Evolutionary conservation across 1,140 invertebrate species (phyloP).

Genomic region (Lordiphosa collinella): DNA sequence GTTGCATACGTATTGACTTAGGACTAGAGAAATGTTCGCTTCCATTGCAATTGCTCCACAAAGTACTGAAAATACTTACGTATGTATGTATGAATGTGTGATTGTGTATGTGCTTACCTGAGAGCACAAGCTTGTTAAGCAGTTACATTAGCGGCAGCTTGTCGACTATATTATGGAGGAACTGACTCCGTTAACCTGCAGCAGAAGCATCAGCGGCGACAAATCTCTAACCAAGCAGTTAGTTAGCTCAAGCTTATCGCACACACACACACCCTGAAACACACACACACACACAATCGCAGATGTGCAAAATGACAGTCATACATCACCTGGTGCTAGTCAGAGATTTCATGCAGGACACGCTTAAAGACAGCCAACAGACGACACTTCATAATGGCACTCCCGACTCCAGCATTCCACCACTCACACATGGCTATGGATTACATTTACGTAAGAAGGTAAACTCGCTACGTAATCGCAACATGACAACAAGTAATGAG

Average conservation of each 20-base stretch:
- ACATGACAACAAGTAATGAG: conserved; percentile 67
- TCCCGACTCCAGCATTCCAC: no score
- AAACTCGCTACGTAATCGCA: conserved; percentile 58
- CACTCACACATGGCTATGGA: conserved; percentile 36
- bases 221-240: conserved; percentile 50
- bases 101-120: no score
- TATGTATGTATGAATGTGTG: no score
- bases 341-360: conserved; percentile 1
- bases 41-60: conserved; percentile 21
- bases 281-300: conserved; percentile 26
- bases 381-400: conserved; percentile 62
- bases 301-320: conserved; percentile 48
- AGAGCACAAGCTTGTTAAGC: conserved; percentile 19
- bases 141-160: conserved; percentile 28
- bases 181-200: conserved; percentile 34
- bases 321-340: conserved; percentile 32
- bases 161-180: conserved; percentile 21
- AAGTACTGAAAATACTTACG: background rate
- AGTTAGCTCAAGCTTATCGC: conserved; percentile 41
- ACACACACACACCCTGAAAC: conserved; percentile 8
- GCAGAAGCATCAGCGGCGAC: conserved; percentile 24
- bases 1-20: conserved; percentile 21
- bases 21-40: conserved; percentile 12
- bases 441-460: conserved; percentile 64
- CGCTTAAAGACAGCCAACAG: conserved; percentile 31